Evolutionary conservation across 2,113 vertebrate species (phyloP).

Genomic region (Chaetorhynchus papuensis): DNA sequence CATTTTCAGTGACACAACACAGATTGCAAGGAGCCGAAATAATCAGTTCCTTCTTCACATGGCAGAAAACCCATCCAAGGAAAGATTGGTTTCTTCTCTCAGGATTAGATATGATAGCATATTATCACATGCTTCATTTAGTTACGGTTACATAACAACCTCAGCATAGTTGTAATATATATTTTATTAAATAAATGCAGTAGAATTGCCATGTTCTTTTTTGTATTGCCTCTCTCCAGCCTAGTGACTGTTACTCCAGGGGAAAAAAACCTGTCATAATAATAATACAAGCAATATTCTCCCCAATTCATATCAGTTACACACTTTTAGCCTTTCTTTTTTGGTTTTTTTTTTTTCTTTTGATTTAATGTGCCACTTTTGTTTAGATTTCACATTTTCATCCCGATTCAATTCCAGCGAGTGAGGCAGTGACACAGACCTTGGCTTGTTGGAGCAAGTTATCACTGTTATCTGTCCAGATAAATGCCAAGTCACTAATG

Average conservation of each 20-base stretch:
- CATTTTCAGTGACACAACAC: neutral
- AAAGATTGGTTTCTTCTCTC: neutral
- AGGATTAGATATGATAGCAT: neutral
- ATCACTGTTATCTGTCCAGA: neutral
- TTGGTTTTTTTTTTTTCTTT: neutral
- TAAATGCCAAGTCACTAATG: neutral
- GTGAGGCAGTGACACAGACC: neutral
- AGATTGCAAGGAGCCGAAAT: neutral
- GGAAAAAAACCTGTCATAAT: neutral
- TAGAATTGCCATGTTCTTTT: neutral
- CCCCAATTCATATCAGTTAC: neutral
- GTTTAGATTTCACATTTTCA: neutral
- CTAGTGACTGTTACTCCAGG: too few relatives aligned
- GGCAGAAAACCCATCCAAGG: neutral
- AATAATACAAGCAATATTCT: neutral
- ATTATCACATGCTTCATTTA: neutral
- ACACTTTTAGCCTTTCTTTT: neutral
- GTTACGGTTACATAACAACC: neutral
- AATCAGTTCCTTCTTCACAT: neutral
- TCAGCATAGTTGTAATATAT: neutral
- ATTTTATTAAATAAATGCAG: neutral
- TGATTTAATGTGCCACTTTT: neutral
- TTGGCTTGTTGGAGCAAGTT: neutral
- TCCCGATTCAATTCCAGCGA: neutral
- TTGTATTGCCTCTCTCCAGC: neutral